Percentiles rank a stretch among this genome's conserved stretches.
Conservation (phyloP, 1,140 invertebrate genomes). For the Halesus radiatus region DNA sequence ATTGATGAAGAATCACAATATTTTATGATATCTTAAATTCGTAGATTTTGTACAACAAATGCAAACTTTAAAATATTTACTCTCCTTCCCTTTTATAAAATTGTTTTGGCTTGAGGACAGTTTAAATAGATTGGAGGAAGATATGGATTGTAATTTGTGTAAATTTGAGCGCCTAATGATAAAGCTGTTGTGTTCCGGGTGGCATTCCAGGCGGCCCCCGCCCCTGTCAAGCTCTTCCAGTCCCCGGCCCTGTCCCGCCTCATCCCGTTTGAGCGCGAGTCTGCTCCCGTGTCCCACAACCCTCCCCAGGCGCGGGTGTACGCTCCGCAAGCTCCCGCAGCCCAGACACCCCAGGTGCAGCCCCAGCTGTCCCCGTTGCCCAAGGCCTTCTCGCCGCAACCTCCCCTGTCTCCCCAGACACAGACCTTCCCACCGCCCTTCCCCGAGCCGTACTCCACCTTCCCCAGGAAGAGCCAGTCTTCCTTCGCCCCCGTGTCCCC, state of each 20-base stretch:
- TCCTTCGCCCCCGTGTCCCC: conserved; percentile 37
- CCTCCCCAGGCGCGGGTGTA: conserved; percentile 49
- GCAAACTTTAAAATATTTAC: no score
- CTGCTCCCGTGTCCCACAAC: background rate
- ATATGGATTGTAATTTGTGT: no score
- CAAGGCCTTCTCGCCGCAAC: conserved; percentile 40
- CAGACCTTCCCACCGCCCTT: conserved; percentile 54
- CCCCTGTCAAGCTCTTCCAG: conserved; percentile 50
- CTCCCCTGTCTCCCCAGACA: conserved; percentile 47
- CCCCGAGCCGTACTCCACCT: conserved; percentile 32
- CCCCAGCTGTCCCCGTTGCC: conserved; percentile 45
- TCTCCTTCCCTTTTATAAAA: no score
- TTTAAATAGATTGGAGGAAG: no score
- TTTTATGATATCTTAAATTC: no score
- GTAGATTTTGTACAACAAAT: no score
- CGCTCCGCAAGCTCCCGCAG: conserved; percentile 21
- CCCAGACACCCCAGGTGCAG: background rate
- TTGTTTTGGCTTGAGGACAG: no score
- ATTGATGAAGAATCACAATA: no score
- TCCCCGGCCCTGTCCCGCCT: conserved; percentile 53
- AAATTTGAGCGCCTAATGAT: no score
- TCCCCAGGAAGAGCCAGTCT: conserved; percentile 21
- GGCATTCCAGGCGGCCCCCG: conserved; percentile 55
- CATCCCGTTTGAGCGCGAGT: conserved; percentile 45
- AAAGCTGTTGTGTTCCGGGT: conserved; percentile 35